A percentile compares a stretch with the other conserved stretches of the same genome.
These are phyloP conservation scores for Chelidonichthys spinosus DNA, from an alignment of 2,797 vertebrate species.

Conservation along the genomic window DNA sequence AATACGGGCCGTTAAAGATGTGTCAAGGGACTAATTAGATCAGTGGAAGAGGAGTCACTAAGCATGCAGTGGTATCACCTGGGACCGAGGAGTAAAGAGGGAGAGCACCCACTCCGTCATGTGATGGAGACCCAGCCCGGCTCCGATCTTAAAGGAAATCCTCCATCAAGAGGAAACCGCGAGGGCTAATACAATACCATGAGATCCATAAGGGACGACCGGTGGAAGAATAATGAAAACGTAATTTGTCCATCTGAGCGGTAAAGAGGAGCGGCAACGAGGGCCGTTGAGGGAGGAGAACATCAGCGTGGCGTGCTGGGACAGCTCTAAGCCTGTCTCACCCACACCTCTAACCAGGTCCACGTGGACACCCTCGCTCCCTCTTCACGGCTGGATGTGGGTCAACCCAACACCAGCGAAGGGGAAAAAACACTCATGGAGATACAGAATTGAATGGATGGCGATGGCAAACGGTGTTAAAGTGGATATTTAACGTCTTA, in stretches of 20 bases:
- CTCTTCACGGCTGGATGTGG: slow-evolving; percentile 70
- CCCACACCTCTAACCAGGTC: slow-evolving; percentile 77
- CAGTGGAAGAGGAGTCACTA: slow-evolving; percentile 73
- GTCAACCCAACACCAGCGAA: slow-evolving; percentile 60
- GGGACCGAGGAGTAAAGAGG: slow-evolving; percentile 67
- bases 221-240: slow-evolving; percentile 65
- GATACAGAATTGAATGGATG: slow-evolving; percentile 32
- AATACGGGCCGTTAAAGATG: slow-evolving; percentile 80
- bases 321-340: slow-evolving; percentile 56
- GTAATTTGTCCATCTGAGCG: slow-evolving; percentile 57
- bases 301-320: slow-evolving; percentile 54
- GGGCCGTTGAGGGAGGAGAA: slow-evolving; percentile 48
- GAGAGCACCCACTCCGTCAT: slow-evolving; percentile 76
- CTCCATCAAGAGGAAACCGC: slow-evolving; percentile 63
- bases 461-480: slow-evolving; percentile 17
- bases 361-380: slow-evolving; percentile 68
- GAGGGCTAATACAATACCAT: slow-evolving; percentile 66
- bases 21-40: slow-evolving; percentile 88
- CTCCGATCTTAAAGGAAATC: slow-evolving; percentile 56
- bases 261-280: slow-evolving; percentile 40
- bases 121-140: slow-evolving; percentile 47
- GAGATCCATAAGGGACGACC: slow-evolving; percentile 71
- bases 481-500: slow-evolving; percentile 37
- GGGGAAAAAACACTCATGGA: slow-evolving; percentile 33
- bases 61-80: slow-evolving; percentile 72